Evolutionary conservation across 2,113 vertebrate genomes (phyloP).

Genomic region (Lota lota): DNA sequence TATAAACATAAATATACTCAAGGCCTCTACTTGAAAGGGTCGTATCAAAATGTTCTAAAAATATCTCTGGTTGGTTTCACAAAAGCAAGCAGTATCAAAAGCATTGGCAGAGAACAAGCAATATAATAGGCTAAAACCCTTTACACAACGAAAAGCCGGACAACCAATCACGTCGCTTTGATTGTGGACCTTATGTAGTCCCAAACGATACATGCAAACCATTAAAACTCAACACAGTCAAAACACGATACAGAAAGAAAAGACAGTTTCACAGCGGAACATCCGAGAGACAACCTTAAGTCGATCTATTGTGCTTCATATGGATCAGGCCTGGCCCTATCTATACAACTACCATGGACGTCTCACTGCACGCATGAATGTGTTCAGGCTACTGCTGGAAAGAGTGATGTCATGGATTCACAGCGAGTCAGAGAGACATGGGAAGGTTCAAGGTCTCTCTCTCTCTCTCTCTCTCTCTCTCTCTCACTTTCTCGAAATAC

Average conservation of each 20-base stretch:
- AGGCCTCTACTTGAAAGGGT: slow-evolving; percentile 75
- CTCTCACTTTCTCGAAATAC: no score
- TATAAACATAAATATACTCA: slow-evolving; percentile 72
- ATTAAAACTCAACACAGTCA: slow-evolving; percentile 67
- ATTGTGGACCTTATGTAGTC: slow-evolving; percentile 66
- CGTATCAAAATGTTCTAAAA: slow-evolving; percentile 79
- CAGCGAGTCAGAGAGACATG: slow-evolving; percentile 25
- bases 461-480: no score
- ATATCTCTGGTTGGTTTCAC: slow-evolving; percentile 74
- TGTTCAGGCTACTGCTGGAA: slow-evolving; percentile 59
- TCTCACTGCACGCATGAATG: slow-evolving; percentile 54
- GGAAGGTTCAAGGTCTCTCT: no score
- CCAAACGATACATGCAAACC: slow-evolving; percentile 74
- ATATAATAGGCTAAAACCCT: slow-evolving; percentile 61
- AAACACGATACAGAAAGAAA: slow-evolving; percentile 63
- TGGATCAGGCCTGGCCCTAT: slow-evolving; percentile 61
- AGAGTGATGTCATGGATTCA: slow-evolving; percentile 29
- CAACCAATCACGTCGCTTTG: slow-evolving; percentile 71
- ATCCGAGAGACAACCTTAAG: slow-evolving; percentile 65
- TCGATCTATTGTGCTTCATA: slow-evolving; percentile 73
- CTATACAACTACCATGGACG: slow-evolving; percentile 69
- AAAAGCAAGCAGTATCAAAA: slow-evolving; percentile 78
- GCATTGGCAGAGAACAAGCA: slow-evolving; percentile 69
- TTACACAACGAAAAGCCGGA: slow-evolving; percentile 68
- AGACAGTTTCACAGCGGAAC: slow-evolving; percentile 59